Conservation (phyloP, 2,888 invertebrate genomes). For the Halictus quadricinctus region DNA sequence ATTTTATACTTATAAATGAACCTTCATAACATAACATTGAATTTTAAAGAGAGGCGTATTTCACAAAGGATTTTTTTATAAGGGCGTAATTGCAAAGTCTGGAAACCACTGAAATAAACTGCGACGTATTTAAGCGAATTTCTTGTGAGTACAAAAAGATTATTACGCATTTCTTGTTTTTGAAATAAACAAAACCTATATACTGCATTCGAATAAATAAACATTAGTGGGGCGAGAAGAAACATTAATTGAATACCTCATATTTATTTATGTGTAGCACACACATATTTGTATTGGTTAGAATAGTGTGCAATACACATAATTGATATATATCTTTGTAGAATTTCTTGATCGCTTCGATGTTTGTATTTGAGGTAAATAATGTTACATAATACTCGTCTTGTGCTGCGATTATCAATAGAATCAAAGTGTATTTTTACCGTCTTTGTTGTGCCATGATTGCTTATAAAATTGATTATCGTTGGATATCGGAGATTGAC, state of each 20-base stretch:
- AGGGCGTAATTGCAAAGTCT: no score
- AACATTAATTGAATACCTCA: background rate
- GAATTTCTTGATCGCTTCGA: background rate
- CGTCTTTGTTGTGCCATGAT: background rate
- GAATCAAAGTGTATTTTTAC: constrained; percentile 19
- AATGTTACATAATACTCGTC: background rate
- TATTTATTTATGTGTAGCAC: background rate
- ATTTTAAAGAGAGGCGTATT: no score
- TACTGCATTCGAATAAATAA: background rate
- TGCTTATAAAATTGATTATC: constrained; percentile 35
- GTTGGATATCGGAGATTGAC: constrained; percentile 3
- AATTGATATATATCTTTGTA: background rate
- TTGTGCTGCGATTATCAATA: background rate
- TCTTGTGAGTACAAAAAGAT: background rate
- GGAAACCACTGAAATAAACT: no score
- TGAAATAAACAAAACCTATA: background rate
- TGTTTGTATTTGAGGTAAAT: background rate
- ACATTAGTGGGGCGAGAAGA: background rate
- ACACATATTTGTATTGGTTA: background rate
- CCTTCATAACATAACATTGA: no score
- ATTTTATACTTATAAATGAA: no score
- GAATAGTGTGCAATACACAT: background rate
- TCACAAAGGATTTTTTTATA: no score
- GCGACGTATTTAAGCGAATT: background rate
- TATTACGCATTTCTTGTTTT: background rate